Conservation (phyloP, 1,140 invertebrate species). For the Heliconius melpomene region DNA sequence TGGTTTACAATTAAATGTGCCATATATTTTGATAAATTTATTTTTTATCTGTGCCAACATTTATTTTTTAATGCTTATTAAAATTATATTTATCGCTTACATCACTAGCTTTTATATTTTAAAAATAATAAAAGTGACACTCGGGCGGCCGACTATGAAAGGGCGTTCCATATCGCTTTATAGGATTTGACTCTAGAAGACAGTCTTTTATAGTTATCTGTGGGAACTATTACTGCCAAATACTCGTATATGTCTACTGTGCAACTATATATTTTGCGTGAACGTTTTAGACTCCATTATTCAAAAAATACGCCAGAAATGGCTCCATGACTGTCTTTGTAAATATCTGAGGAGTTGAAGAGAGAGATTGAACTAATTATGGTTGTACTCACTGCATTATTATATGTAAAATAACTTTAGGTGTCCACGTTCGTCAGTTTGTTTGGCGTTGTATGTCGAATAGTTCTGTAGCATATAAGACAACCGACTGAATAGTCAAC, state of each 20-base stretch:
- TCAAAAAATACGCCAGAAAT: neutral
- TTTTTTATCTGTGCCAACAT: neutral
- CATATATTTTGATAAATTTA: neutral
- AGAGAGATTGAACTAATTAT: slow-evolving; percentile 37
- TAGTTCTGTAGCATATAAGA: slow-evolving; percentile 64
- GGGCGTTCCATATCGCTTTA: slow-evolving; percentile 3
- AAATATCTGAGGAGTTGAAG: slow-evolving; percentile 16
- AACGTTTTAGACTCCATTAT: slow-evolving; percentile 13
- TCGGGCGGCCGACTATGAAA: slow-evolving; percentile 26
- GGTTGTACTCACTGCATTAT: slow-evolving; percentile 32
- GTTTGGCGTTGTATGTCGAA: slow-evolving; percentile 42
- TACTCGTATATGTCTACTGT: neutral
- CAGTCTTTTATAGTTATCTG: slow-evolving; percentile 11
- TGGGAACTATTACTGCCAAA: slow-evolving; percentile 24
- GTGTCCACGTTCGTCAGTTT: slow-evolving; percentile 38
- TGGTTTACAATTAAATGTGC: neutral
- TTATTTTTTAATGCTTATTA: neutral
- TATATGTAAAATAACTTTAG: slow-evolving; percentile 33
- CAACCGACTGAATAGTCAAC: slow-evolving; percentile 79
- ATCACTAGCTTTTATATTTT: neutral
- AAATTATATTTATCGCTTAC: neutral
- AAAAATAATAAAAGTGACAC: neutral
- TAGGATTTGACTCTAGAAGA: slow-evolving; percentile 17
- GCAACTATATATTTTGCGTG: slow-evolving; percentile 16
- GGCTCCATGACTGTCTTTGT: slow-evolving; percentile 27